Evolutionary conservation across 1,140 invertebrate genomes (phyloP).

Genomic region (Cataglyphis hispanica): DNA sequence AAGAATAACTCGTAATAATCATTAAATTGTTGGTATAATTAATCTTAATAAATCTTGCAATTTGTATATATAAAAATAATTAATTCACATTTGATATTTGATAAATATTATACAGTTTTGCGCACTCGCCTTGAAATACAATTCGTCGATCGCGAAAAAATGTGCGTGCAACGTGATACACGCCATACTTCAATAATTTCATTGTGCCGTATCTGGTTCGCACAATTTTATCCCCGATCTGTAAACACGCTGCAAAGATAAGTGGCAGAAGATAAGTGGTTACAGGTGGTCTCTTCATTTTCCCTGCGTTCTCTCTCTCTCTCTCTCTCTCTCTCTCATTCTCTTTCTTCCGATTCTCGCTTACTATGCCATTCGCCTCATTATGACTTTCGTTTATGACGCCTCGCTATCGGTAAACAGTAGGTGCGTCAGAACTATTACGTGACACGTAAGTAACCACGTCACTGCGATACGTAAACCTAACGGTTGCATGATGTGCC

Average conservation of each 20-base stretch:
- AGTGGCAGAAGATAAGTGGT: slow-evolving; percentile 68
- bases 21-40: too few relatives aligned
- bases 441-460: not conserved
- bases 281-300: slow-evolving; percentile 72
- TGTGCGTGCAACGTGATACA: slow-evolving; percentile 32
- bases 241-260: slow-evolving; percentile 72
- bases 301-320: not conserved
- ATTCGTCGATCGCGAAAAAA: not conserved
- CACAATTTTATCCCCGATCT: slow-evolving; percentile 74
- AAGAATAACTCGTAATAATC: too few relatives aligned
- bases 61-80: not conserved
- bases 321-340: slow-evolving; percentile 6
- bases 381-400: slow-evolving; percentile 49
- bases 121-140: slow-evolving; percentile 9
- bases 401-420: slow-evolving; percentile 22
- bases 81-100: not conserved
- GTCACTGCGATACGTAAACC: slow-evolving; percentile 3
- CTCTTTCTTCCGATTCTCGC: slow-evolving; percentile 2
- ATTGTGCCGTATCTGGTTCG: slow-evolving; percentile 59
- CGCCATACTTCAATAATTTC: slow-evolving; percentile 69
- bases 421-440: slow-evolving; percentile 38
- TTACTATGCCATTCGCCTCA: slow-evolving; percentile 2
- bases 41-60: not conserved
- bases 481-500: not conserved
- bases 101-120: not conserved